Evolutionary conservation across 2,888 invertebrate genomes (phyloP).

Genomic region (Nephrotoma appendiculata): DNA sequence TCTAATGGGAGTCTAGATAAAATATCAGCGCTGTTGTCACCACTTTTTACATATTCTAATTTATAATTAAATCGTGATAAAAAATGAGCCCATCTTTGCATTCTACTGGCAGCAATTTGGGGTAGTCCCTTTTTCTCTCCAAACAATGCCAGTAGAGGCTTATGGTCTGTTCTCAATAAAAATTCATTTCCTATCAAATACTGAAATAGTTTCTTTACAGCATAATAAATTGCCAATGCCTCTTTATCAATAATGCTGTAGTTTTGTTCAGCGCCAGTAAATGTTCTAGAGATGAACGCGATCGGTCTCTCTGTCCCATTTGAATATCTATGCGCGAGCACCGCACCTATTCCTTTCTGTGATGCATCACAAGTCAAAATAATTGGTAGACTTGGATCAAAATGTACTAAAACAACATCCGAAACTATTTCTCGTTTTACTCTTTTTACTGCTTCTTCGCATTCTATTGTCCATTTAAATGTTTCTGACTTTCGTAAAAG

Average conservation of each 20-base stretch:
- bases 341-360: not conserved
- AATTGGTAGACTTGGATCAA: conserved; percentile 8
- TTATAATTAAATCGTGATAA: no score
- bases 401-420: conserved; percentile 14
- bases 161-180: conserved; percentile 20
- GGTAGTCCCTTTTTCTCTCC: conserved; percentile 16
- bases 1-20: not conserved
- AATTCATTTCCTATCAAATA: not conserved
- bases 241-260: not conserved
- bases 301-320: not conserved
- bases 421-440: conserved; percentile 17
- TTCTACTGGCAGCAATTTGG: not conserved
- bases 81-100: conserved; percentile 19
- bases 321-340: not conserved
- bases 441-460: conserved; percentile 19
- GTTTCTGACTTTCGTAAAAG: conserved; percentile 12
- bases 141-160: conserved; percentile 23
- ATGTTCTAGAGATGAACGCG: not conserved
- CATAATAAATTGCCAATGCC: not conserved
- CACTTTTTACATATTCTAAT: not conserved
- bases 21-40: not conserved
- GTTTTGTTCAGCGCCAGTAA: not conserved
- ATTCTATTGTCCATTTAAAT: conserved; percentile 18
- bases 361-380: not conserved
- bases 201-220: not conserved